Percentiles rank a stretch among this genome's conserved stretches.
Evolutionary conservation across 2,888 invertebrate genomes (phyloP).

Genomic region (Oscheius myriophilus): DNA sequence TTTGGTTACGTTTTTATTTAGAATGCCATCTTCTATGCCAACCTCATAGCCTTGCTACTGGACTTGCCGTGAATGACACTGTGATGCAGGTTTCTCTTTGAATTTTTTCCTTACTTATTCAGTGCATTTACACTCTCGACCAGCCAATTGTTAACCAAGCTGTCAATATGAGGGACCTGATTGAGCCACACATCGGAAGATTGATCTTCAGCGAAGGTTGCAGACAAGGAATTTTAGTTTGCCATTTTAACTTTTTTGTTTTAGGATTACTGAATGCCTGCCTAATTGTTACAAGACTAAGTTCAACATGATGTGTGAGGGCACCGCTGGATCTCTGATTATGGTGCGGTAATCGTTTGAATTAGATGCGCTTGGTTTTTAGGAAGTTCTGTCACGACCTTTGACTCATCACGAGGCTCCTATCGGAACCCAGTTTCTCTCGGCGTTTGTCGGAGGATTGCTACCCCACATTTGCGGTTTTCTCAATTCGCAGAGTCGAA

Average conservation of each 20-base stretch:
- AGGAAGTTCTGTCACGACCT: conserved; percentile 20
- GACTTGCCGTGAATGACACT: conserved; percentile 27
- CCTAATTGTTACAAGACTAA: conserved; percentile 28
- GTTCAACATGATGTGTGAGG: conserved; percentile 31
- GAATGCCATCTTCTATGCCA: conserved; percentile 26
- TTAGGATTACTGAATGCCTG: conserved; percentile 25
- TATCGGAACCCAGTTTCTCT: conserved; percentile 4
- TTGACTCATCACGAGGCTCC: conserved; percentile 3
- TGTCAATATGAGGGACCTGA: conserved; percentile 14
- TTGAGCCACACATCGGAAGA: conserved; percentile 29
- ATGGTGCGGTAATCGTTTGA: too few species aligned
- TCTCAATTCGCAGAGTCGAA: not conserved
- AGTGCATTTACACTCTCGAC: too few species aligned
- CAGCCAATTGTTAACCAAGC: not conserved
- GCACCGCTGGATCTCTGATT: conserved; percentile 28
- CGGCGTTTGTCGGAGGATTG: conserved; percentile 13
- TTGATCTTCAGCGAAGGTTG: conserved; percentile 26
- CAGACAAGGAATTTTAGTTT: conserved; percentile 13
- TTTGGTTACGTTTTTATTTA: not conserved
- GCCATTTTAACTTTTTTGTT: too few species aligned
- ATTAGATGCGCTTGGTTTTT: too few species aligned
- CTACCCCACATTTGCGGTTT: conserved; percentile 21
- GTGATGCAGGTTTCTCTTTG: too few species aligned
- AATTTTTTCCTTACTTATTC: too few species aligned
- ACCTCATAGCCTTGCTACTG: conserved; percentile 11